Base-by-base conservation (phyloP, 1,140 invertebrate species). In the Zaprionus capensis region DNA sequence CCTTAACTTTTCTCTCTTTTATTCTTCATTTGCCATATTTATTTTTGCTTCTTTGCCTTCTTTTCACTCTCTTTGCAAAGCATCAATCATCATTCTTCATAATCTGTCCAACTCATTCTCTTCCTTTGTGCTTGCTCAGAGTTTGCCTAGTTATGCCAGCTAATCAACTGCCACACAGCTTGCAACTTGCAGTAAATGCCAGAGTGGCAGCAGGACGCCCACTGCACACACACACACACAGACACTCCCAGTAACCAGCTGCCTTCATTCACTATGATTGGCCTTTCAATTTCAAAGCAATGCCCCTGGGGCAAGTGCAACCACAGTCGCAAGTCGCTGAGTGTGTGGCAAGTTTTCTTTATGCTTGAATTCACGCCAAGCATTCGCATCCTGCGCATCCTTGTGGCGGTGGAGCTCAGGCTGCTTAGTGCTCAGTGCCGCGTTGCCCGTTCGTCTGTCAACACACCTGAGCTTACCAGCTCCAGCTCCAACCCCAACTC, bases 211-310 rank as follows among this genome's bases (percentile, higher is more conserved):
- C 44, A 20, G 44, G 20, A 49, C 6, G 44, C 20, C 20, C 46
- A 41, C 36, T 38, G 36, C 36, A 49, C 20, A 38, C 49, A 31
- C 61, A 70, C 57, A 59, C 67, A 59, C 59, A 71, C n/a, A 56
- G 36, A 70, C 63, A 67, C 72, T 51, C 68, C 41, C 51, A 56
- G 67, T 75, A 58, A 56, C 36, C 59, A 64, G 24, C 34, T 76
- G 41, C 49, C 73, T 68, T 53, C 34, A 63, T 66, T 76, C 68
- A 70, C 36, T 46, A 17, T 51, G 46, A 72, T 65, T 77, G 67
- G 67, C 78, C 78, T 78, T 85, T 85, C 82, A 85, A 70, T 85
- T 76, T 74, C 63, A n/a, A 72, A 85, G 73, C 65, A 53, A 74
- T 73, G 71, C 74, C 78, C 71, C 58, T 55, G 84, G 61, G 70